A percentile compares a stretch with the other conserved stretches of the same genome.
These are phyloP conservation scores for Gastracanthus pulcherrimus DNA, from an alignment of 2,888 invertebrate genomes.

Conservation along the genomic window DNA sequence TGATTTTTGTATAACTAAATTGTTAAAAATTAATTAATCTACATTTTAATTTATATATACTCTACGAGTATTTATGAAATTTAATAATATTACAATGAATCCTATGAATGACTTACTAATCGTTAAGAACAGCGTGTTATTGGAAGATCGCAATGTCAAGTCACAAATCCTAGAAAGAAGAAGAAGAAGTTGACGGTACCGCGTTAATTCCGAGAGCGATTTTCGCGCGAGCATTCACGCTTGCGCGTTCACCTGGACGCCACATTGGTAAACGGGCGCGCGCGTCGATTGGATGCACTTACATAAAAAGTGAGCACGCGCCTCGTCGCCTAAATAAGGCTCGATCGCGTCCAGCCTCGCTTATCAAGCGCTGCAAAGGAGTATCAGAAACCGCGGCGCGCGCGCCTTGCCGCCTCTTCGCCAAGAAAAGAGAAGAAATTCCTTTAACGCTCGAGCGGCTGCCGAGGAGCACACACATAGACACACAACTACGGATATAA, in stretches of 20 bases:
- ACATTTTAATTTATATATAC: too few relatives aligned
- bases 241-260: background rate
- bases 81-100: too few relatives aligned
- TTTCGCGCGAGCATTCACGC: too few relatives aligned
- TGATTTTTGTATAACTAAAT: too few relatives aligned
- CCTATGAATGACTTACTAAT: too few relatives aligned
- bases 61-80: too few relatives aligned
- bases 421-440: slow-evolving; percentile 22
- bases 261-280: background rate
- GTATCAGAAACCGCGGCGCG: background rate
- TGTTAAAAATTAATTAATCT: too few relatives aligned
- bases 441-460: slow-evolving; percentile 8
- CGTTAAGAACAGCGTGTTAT: too few relatives aligned
- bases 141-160: too few relatives aligned
- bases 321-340: slow-evolving; percentile 38
- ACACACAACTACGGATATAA: too few relatives aligned
- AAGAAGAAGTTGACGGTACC: background rate
- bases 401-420: background rate
- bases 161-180: too few relatives aligned
- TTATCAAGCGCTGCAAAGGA: slow-evolving; percentile 27
- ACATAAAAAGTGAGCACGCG: slow-evolving; percentile 35
- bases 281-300: slow-evolving; percentile 24
- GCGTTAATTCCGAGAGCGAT: slow-evolving; percentile 23
- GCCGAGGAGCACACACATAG: too few relatives aligned
- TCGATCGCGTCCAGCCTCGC: background rate